Evolutionary conservation across 2,113 vertebrate species (phyloP).

Genomic region (Nesoenas mayeri): DNA sequence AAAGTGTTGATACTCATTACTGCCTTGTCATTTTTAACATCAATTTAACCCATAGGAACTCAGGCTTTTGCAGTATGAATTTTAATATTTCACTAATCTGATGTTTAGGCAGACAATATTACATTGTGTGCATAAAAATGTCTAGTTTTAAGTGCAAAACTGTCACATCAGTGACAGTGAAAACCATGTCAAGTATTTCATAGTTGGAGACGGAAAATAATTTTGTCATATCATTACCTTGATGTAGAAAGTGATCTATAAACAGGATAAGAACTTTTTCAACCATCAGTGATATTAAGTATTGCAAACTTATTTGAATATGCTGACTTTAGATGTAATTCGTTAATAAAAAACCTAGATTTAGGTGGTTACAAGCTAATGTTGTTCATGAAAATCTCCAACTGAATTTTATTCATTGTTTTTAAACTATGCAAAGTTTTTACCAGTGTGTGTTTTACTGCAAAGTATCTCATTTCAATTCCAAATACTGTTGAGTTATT

Average conservation of each 20-base stretch:
- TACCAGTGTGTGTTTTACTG: background rate
- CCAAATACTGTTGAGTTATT: background rate
- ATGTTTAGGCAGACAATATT: background rate
- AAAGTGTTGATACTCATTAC: background rate
- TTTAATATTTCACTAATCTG: slow-evolving; percentile 16
- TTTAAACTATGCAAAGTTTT: background rate
- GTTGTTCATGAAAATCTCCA: background rate
- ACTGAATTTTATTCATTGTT: background rate
- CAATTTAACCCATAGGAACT: background rate
- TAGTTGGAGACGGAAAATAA: background rate
- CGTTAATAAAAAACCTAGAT: background rate
- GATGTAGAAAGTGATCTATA: background rate
- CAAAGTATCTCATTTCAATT: background rate
- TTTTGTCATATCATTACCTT: background rate
- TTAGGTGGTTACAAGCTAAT: background rate
- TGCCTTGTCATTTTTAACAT: slow-evolving; percentile 5
- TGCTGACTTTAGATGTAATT: background rate
- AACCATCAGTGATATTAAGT: background rate
- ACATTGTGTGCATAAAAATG: slow-evolving; percentile 7
- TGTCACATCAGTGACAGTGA: background rate
- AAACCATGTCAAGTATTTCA: background rate
- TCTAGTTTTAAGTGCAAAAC: background rate
- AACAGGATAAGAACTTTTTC: background rate
- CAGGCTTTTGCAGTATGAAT: slow-evolving; percentile 10
- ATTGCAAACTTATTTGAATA: background rate